phyloP scores from a whole-genome alignment of 1,140 invertebrate species.

The Arion vulgaris region DNA sequence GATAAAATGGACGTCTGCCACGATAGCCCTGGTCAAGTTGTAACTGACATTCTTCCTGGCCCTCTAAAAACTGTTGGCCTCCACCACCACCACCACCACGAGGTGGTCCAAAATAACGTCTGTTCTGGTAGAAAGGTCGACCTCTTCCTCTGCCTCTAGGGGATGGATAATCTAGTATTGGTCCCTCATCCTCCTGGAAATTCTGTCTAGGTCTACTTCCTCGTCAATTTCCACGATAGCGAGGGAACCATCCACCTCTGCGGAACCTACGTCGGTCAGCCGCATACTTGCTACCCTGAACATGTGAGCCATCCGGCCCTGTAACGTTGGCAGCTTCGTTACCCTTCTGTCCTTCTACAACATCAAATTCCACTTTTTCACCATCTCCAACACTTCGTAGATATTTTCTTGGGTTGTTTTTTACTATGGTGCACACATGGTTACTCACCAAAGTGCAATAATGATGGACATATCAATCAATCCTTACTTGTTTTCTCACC shows the following conservation, averaged over 20 bases:
- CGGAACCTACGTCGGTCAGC: slow-evolving; percentile 90
- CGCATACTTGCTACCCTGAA: slow-evolving; percentile 96
- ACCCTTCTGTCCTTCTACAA: slow-evolving; percentile 98
- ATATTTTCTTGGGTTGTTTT: slow-evolving; percentile 97
- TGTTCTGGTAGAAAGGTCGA: slow-evolving; percentile 34
- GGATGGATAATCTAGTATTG: neutral
- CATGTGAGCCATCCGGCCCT: slow-evolving; percentile 91
- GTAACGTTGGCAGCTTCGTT: slow-evolving; percentile 98
- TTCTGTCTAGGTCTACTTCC: slow-evolving; percentile 35
- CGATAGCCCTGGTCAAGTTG: slow-evolving; percentile 30
- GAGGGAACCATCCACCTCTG: slow-evolving; percentile 75
- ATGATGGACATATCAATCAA: too few relatives aligned
- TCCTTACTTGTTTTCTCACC: too few relatives aligned
- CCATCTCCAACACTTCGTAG: slow-evolving; percentile 98
- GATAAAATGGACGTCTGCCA: slow-evolving; percentile 33
- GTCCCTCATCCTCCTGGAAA: slow-evolving; percentile 30
- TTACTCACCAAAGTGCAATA: too few relatives aligned
- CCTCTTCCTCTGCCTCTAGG: slow-evolving; percentile 28
- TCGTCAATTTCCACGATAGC: slow-evolving; percentile 67
- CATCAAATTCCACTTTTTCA: slow-evolving; percentile 98
- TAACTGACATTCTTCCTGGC: slow-evolving; percentile 16
- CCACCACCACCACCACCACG: slow-evolving; percentile 29
- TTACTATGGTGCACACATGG: too few relatives aligned
- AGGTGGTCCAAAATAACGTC: slow-evolving; percentile 39
- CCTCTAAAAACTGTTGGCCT: slow-evolving; percentile 10